Base-by-base conservation (phyloP, 2,797 vertebrate species). In the Sciaenops ocellatus region DNA sequence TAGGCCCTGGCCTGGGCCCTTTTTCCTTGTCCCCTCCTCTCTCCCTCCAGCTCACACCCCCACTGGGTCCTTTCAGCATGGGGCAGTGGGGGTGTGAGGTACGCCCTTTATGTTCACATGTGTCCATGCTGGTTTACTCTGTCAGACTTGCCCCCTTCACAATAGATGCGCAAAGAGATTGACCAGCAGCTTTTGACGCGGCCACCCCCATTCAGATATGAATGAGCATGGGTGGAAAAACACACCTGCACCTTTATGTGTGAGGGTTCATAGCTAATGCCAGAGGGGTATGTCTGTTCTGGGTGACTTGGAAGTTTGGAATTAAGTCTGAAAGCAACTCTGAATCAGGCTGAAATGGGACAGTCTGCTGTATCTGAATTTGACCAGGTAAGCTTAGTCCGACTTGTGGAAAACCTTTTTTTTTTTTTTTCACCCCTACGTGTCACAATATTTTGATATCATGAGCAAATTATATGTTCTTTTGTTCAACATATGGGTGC, bases 241-340 rank as follows among this genome's bases (percentile, higher is more conserved):
- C 90, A 92, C 94, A 94, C 92, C 91, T 94, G 94, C 87, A 88
- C 76, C 84, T 93, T 93, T 86, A 85, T 90, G 82, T 51, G 70
- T 54, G 61, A 13, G 51, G 73, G 69, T 83, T 80, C 75, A 63
- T 64, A 54, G 63, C 10, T 73, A 81, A 68, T 47, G 73, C 83
- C 26, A 8, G 56, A 84, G 70, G 79, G 73, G 24, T 52, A 20
- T 57, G 68, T 57, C 76, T 55, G 44, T 30, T 62, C 72, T 34
- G 47, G 44, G 41, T 73, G 70, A 78, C 70, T 64, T 62, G 13
- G 26, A 72, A 38, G 61, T 79, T 76, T 77, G 65, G 67, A 84
- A 67, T 59, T 50, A 65, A 56, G 46, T 70, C 59, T 54, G 57
- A 80, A 68, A 78, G 79, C 2, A 13, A 61, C 42, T 68, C 38